These are phyloP conservation scores for Chymomyza caudatula DNA, from an alignment of 2,888 invertebrate species.

Conservation along the genomic window DNA sequence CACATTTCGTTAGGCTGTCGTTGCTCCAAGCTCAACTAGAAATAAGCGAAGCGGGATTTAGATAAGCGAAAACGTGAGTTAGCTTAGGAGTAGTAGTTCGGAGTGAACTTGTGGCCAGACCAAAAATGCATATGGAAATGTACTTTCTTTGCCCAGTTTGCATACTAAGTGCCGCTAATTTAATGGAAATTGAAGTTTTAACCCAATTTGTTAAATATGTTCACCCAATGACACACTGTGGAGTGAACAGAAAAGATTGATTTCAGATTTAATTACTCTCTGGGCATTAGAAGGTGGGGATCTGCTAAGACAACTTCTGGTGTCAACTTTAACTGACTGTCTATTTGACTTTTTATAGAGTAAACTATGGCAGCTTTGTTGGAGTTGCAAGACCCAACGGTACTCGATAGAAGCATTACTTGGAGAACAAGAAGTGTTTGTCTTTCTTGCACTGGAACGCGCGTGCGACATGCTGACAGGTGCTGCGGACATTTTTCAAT, in stretches of 20 bases:
- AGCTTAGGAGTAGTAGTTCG: slow-evolving; percentile 19
- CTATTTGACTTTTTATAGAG: no score
- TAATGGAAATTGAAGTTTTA: slow-evolving; percentile 45
- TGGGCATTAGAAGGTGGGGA: no score
- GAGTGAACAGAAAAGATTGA: no score
- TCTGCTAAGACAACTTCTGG: background rate
- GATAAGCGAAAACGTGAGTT: slow-evolving; percentile 55
- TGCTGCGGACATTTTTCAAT: slow-evolving; percentile 51
- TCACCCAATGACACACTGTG: slow-evolving; percentile 35
- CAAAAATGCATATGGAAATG: slow-evolving; percentile 56
- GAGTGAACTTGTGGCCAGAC: slow-evolving; percentile 23
- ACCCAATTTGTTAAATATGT: slow-evolving; percentile 48
- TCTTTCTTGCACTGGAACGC: slow-evolving; percentile 19
- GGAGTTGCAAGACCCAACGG: slow-evolving; percentile 36
- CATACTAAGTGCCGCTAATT: slow-evolving; percentile 23
- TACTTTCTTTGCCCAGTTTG: slow-evolving; percentile 45
- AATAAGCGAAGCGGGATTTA: slow-evolving; percentile 2
- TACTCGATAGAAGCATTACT: no score
- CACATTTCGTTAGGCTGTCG: slow-evolving; percentile 68
- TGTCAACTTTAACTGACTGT: no score
- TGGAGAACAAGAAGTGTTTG: slow-evolving; percentile 40
- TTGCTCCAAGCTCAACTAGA: slow-evolving; percentile 15
- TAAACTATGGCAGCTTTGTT: background rate
- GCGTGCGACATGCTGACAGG: slow-evolving; percentile 52
- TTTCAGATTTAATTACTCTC: no score